phyloP scores from a whole-genome alignment of 2,888 invertebrate species.

The Cryptocheilus praepositus region DNA sequence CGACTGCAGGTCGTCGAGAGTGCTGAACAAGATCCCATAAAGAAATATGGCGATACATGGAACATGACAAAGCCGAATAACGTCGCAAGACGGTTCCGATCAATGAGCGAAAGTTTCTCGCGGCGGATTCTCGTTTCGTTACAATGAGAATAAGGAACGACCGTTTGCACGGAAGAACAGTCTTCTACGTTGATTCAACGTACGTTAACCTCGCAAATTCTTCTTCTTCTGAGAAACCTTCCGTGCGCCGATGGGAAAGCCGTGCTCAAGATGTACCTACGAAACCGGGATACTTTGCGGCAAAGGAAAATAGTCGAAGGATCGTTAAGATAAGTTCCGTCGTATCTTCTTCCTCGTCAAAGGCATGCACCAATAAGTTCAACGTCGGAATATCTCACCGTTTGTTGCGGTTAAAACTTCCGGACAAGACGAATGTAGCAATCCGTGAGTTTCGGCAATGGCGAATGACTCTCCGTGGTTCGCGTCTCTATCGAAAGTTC shows the following conservation, averaged over 20 bases:
- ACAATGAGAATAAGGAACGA: too few species aligned
- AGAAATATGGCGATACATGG: too few species aligned
- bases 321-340: slow-evolving; percentile 31
- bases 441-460: slow-evolving; percentile 22
- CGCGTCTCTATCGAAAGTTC: too few species aligned
- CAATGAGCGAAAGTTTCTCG: too few species aligned
- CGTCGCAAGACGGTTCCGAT: too few species aligned
- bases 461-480: background rate
- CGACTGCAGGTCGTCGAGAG: too few species aligned
- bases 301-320: slow-evolving; percentile 9
- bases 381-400: slow-evolving; percentile 15
- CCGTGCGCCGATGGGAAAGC: slow-evolving; percentile 3
- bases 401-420: slow-evolving; percentile 20
- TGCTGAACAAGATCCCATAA: too few species aligned
- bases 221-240: background rate
- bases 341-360: slow-evolving; percentile 19
- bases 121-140: too few species aligned
- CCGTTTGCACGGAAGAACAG: too few species aligned
- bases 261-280: slow-evolving; percentile 12
- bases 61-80: too few species aligned
- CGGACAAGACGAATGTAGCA: slow-evolving; percentile 20
- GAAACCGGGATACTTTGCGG: slow-evolving; percentile 8
- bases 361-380: slow-evolving; percentile 28
- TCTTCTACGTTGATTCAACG: background rate
- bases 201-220: slow-evolving; percentile 5